Percentiles rank a stretch among this genome's conserved stretches.
Evolutionary conservation across 2,797 vertebrate genomes (phyloP).

Genomic region (Cryptoblepharus egeriae): DNA sequence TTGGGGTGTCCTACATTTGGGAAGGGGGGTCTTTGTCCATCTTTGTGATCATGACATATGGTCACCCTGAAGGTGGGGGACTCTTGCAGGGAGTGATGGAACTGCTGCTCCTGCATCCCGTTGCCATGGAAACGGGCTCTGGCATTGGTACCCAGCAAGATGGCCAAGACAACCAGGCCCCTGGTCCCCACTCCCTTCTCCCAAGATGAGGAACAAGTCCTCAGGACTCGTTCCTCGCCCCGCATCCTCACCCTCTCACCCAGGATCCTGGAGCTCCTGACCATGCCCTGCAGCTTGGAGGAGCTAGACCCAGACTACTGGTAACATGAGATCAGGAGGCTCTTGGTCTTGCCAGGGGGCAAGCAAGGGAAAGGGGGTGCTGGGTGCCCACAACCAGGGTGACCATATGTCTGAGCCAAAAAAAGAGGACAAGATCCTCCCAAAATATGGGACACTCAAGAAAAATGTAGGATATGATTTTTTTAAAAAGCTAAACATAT

Average conservation of each 20-base stretch:
- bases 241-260: neutral
- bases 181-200: fast-evolving
- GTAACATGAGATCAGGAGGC: too few relatives aligned
- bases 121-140: slow-evolving; percentile 35
- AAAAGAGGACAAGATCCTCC: too few relatives aligned
- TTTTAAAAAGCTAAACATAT: too few relatives aligned
- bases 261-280: slow-evolving; percentile 15
- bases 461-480: too few relatives aligned
- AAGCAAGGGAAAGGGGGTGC: neutral
- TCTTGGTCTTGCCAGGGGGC: too few relatives aligned
- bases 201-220: neutral
- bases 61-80: too few relatives aligned
- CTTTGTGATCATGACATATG: too few relatives aligned
- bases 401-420: too few relatives aligned
- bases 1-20: too few relatives aligned
- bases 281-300: neutral
- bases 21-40: too few relatives aligned
- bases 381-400: too few relatives aligned
- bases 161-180: neutral
- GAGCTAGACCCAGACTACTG: neutral
- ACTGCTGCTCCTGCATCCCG: neutral
- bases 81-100: neutral
- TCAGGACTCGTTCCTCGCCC: neutral
- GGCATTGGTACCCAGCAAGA: neutral
- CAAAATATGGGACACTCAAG: too few relatives aligned